Evolutionary conservation across 1,140 invertebrate genomes (phyloP), one percentile per base, ranked within the genome.

Genomic region (Drosophila lowei): DNA sequence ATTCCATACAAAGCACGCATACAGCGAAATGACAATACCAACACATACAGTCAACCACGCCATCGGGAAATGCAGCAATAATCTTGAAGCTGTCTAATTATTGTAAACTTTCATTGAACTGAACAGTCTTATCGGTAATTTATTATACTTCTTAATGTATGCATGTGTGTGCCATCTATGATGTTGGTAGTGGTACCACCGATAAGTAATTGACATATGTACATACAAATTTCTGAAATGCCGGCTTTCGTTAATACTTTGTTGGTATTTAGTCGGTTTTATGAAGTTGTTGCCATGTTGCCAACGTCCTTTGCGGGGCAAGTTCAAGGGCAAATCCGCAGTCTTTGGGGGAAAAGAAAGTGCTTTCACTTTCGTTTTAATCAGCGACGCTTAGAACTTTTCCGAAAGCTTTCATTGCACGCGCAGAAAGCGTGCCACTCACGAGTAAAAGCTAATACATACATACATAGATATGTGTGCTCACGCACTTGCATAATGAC

Each of bases 301-400:
- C 23, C 41, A 71, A 76, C 67, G 83, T 76, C 83, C 83, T 88
- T 88, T 62, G 23, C 9, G 2, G 13, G 30, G 44, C 63, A 70
- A 67, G 83, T 88, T 88, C 84, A 88, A 88, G 83, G 83, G 72
- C 84, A 88, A 81, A 76, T 53, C 30, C 55, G 34, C 54, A 55
- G 30, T 47, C 11, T 56, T n/a, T 56, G 38, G 46, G 34, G 54
- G 78, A 50, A 18, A 74, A n/a, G n/a, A 68, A 88, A 76, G 49
- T 55, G 44, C 72, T 70, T 75, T 73, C 66, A 88, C 83, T 88
- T 88, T 83, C 56, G 49, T 58, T 67, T 57, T 16, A 44, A 75
- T 25, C 23, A 25, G 23, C 5, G 23, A 25, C 23, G 23, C 4
- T 25, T 0, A 5, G 23, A 25, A 25, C 23, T 25, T 23, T 23